Evolutionary conservation across 2,888 invertebrate genomes (phyloP).

Genomic region (Tridacna crocea): DNA sequence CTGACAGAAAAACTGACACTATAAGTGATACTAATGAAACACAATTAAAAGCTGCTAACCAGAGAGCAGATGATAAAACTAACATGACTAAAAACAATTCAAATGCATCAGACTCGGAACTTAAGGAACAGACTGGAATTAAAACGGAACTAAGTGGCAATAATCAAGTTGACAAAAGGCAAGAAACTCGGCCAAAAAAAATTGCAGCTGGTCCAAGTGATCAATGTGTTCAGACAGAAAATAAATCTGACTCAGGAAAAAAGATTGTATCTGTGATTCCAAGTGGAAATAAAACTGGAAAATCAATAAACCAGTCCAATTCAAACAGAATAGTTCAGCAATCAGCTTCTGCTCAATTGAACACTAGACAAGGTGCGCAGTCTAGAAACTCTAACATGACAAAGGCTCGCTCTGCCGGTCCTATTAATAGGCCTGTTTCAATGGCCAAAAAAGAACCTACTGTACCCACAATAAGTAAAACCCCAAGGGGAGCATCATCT

Average conservation of each 20-base stretch:
- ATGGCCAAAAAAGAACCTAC: slow-evolving; percentile 32
- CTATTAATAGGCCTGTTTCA: slow-evolving; percentile 32
- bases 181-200: background rate
- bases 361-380: slow-evolving; percentile 41
- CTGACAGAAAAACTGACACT: background rate
- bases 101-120: background rate
- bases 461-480: slow-evolving; percentile 42
- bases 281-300: slow-evolving; percentile 23
- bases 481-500: slow-evolving; percentile 32
- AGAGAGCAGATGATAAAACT: background rate
- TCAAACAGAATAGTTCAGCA: slow-evolving; percentile 38
- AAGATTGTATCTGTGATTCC: slow-evolving; percentile 9
- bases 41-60: background rate
- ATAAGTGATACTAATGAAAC: slow-evolving; percentile 6
- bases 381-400: slow-evolving; percentile 52
- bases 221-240: slow-evolving; percentile 12
- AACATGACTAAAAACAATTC: background rate
- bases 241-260: background rate
- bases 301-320: slow-evolving; percentile 29
- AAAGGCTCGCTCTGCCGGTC: slow-evolving; percentile 46
- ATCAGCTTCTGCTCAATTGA: slow-evolving; percentile 36
- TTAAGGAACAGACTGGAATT: background rate
- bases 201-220: background rate
- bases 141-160: background rate
- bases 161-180: background rate